These are phyloP conservation scores for Tenthredo livida DNA, from an alignment of 2,888 invertebrate genomes.

Conservation along the genomic window DNA sequence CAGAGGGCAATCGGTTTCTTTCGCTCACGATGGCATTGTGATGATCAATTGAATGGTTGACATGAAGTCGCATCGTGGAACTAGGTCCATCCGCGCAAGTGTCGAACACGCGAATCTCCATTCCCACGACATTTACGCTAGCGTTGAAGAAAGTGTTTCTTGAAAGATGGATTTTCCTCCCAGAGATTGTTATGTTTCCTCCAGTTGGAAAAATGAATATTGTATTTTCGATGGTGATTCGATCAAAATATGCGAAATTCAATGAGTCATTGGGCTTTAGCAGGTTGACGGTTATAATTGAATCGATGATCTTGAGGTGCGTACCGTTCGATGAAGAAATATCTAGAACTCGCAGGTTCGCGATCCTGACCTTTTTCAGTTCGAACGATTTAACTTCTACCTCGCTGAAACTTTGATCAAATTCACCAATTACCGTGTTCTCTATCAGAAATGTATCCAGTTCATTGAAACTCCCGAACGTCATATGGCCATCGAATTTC, in stretches of 20 bases:
- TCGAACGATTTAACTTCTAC: conserved; percentile 60
- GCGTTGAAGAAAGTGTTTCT: conserved; percentile 67
- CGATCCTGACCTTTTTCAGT: conserved; percentile 66
- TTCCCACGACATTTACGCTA: conserved; percentile 65
- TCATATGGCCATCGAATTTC: conserved; percentile 56
- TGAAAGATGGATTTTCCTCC: conserved; percentile 57
- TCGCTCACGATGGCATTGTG: conserved; percentile 60
- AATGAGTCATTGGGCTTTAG: conserved; percentile 56
- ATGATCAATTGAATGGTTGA: neutral
- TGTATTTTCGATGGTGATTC: conserved; percentile 60
- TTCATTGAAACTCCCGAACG: conserved; percentile 36
- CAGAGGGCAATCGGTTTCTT: conserved; percentile 59
- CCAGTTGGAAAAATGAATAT: conserved; percentile 65
- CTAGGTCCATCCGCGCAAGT: conserved; percentile 67
- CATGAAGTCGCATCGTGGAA: neutral
- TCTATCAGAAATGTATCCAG: conserved; percentile 65
- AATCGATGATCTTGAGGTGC: conserved; percentile 64
- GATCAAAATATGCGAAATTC: conserved; percentile 65
- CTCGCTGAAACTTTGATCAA: conserved; percentile 66
- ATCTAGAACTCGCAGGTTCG: conserved; percentile 59
- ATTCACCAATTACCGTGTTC: conserved; percentile 63
- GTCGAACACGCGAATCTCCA: conserved; percentile 60
- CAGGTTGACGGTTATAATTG: conserved; percentile 60
- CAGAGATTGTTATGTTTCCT: conserved; percentile 59
- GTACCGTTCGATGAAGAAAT: conserved; percentile 57